These are phyloP conservation scores for Scaptomyza hsui DNA, from an alignment of 1,140 invertebrate genomes.

Conservation along the genomic window DNA sequence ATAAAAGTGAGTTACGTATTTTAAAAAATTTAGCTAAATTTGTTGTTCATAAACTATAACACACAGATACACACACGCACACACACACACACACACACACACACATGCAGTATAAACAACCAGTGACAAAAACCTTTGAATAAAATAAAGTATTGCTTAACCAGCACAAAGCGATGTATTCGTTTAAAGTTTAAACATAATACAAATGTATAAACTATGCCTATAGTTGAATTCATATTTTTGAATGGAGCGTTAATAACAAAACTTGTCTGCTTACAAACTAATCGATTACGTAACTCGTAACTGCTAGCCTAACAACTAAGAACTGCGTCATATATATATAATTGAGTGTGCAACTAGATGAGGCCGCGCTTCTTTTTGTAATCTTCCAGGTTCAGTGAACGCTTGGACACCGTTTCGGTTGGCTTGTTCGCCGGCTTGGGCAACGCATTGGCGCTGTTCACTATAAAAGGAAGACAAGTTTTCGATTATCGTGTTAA, in stretches of 20 bases:
- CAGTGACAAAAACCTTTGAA: background rate
- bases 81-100: constrained; percentile 7
- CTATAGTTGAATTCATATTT: constrained; percentile 36
- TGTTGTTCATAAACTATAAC: constrained; percentile 20
- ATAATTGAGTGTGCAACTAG: constrained; percentile 83
- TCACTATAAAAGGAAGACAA: constrained; percentile 85
- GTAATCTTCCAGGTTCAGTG: constrained; percentile 97
- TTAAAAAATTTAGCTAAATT: constrained; percentile 29
- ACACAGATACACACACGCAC: constrained; percentile 1
- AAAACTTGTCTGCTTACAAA: constrained; percentile 5
- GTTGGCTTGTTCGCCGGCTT: constrained; percentile 90
- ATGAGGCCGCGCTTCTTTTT: constrained; percentile 98
- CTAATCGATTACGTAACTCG: constrained; percentile 28
- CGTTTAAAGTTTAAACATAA: constrained; percentile 37
- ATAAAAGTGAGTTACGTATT: constrained; percentile 22
- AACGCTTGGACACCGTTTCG: constrained; percentile 92
- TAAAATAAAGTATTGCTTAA: background rate
- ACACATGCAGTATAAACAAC: constrained; percentile 1
- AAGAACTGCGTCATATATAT: constrained; percentile 30
- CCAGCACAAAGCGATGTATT: constrained; percentile 38
- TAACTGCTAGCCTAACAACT: constrained; percentile 53
- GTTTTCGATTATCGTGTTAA: background rate
- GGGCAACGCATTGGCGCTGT: constrained; percentile 89
- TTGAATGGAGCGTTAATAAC: constrained; percentile 25
- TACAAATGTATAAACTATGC: constrained; percentile 42